Evolutionary conservation across 2,888 invertebrate species (phyloP), one percentile per base, ranked within the genome.

Genomic region (Spicauda simplicius): DNA sequence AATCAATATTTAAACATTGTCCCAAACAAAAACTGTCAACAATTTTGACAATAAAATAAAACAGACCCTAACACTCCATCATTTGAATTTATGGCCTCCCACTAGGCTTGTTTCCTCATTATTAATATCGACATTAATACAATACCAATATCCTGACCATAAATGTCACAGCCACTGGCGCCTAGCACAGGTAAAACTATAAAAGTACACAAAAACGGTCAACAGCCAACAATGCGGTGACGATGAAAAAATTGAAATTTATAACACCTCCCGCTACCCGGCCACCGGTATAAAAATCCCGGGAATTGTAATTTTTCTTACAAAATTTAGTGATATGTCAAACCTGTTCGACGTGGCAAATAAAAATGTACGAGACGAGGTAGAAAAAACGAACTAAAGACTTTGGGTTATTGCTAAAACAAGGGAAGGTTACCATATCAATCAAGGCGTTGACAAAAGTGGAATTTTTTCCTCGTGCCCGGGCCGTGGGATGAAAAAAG

Each of bases 241-340:
- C 82, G 70, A 76, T 81, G 86, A 90, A 91, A 91, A 87, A 84
- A 77, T 75, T 74, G 72, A 73, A 84, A 92, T 92, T 91, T 91
- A 92, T 90, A 91, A 87, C 90, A 83, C 84, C 82, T 82, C 80
- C 77, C 80, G 82, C 78, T 77, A 80, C 85, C 80, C 83, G 83
- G 82, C 87, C 89, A 88, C 88, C 86, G 85, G 88, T 85, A 85
- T 89, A 88, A 87, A 86, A 88, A 85, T 87, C 82, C 84, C 80
- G 81, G 77, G 90, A 90, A 91, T 87, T 85, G 90, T 88, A 85
- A 90, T 90, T 87, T 91, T 90, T 91, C 88, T 92, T 88, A 86
- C 85, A 84, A 88, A 91, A 92, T 92, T 92, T 93, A 92, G 91
- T 91, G 90, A 92, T 89, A 90, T 90, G 92, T 92, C 92, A 91